These are phyloP conservation scores for Malthinus flaveolus DNA, from an alignment of 2,888 invertebrate species.

Conservation along the genomic window DNA sequence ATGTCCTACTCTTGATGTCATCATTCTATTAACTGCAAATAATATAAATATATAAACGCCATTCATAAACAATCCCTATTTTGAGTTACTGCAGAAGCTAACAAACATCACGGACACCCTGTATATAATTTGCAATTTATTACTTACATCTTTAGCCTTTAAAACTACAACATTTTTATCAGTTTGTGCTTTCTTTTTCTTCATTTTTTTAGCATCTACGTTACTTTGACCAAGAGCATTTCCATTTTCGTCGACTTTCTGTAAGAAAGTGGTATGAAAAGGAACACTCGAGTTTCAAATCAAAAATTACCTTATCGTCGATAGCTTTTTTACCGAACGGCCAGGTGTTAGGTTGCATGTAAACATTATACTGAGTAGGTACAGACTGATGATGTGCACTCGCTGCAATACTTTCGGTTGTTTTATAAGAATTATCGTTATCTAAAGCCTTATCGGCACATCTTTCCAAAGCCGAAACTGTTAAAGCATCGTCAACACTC, in stretches of 20 bases:
- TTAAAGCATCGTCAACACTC: constrained; percentile 31
- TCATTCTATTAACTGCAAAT: too few relatives aligned
- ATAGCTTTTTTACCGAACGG: constrained; percentile 19
- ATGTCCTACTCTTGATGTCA: too few relatives aligned
- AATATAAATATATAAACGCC: too few relatives aligned
- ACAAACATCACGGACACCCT: too few relatives aligned
- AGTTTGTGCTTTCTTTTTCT: constrained; percentile 63
- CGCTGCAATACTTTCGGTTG: constrained; percentile 24
- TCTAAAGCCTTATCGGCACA: constrained; percentile 22
- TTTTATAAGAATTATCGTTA: constrained; percentile 37
- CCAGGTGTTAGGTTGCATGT: constrained; percentile 18
- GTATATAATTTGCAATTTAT: neutral
- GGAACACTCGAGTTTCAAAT: neutral
- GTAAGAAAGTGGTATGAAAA: constrained; percentile 36
- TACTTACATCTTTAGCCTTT: constrained; percentile 54
- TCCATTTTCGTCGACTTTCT: constrained; percentile 81
- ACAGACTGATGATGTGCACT: constrained; percentile 57
- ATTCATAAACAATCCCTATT: too few relatives aligned
- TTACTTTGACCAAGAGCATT: constrained; percentile 66
- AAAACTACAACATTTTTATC: constrained; percentile 54
- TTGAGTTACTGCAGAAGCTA: too few relatives aligned
- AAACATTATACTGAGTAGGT: constrained; percentile 45
- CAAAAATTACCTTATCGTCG: constrained; percentile 23
- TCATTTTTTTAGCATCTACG: constrained; percentile 56
- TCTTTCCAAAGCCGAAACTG: constrained; percentile 41